Base-by-base conservation (phyloP, 2,888 invertebrate genomes). In the Hemicrepidius hirtus region DNA sequence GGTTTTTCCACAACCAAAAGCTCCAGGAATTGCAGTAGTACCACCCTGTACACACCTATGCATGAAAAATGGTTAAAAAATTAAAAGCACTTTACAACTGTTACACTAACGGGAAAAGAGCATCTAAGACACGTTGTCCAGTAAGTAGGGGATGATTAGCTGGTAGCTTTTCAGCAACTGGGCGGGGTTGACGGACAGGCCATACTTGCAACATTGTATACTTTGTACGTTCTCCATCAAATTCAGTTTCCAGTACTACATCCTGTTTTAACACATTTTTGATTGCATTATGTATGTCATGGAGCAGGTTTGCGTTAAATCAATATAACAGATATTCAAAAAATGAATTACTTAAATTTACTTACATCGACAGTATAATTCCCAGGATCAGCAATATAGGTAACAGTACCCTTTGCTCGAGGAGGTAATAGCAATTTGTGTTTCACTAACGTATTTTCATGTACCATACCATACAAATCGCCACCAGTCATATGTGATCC, bases 1-100 rank as follows among this genome's bases (percentile, higher is more conserved):
- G 87, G 99, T 99, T 90, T 99, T 99, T 82, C 99, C 99, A 88
- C 99, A 99, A 87, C 99, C 99, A 89, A 99, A 99, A 84, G 99
- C 99, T 71, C 99, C 99, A 82, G 98, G 98, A 88, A 99, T 98
- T 83, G 98, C 98, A 1, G 99, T 99, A 46, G 99, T 99, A 77
- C 99, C 99, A 76, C 99, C 99, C 88, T 98, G 98, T 20, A 99
- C 98, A 86, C 97, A 98, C 4, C 95, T 96, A 86, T 0, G 82
- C 1, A 9, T 3, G 20, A 46, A 3, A 13, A 13, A n/a, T 3
- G 1, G 6, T 2, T 46, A 46, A 46, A 2, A 20, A 2, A 18
- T 24, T 28, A 20, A 21, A 53, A 53, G 2, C 3, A 24, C 20
- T 53, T 13, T 13, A 40, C n/a, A 2, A 2, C 1, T 16, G 49